Percentiles rank a stretch among this genome's conserved stretches.
phyloP scores from a whole-genome alignment of 2,888 invertebrate genomes.

The Parapristionchus giblindavisi region DNA sequence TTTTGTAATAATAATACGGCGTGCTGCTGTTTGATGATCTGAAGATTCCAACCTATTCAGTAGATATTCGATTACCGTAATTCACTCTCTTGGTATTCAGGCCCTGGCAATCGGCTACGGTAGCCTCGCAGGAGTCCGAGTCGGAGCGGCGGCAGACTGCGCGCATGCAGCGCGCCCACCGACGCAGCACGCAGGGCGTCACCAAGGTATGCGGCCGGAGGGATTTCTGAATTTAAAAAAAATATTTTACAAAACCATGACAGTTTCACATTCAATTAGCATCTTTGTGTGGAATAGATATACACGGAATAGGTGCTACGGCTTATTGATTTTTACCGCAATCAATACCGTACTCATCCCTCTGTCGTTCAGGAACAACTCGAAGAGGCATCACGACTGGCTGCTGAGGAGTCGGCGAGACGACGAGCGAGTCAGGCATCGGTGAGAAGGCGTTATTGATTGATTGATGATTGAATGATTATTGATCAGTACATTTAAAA shows the following conservation, averaged over 20 bases:
- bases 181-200: conserved; percentile 42
- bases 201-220: conserved; percentile 28
- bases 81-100: conserved; percentile 47
- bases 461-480: too few relatives aligned
- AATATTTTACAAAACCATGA: too few relatives aligned
- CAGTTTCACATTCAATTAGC: too few relatives aligned
- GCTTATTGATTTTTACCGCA: neutral
- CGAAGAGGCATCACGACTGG: conserved; percentile 55
- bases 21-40: too few relatives aligned
- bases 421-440: conserved; percentile 37
- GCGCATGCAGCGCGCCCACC: conserved; percentile 61
- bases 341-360: too few relatives aligned
- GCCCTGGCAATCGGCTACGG: conserved; percentile 64
- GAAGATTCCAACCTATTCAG: too few relatives aligned
- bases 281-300: neutral
- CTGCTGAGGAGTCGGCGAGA: conserved; percentile 45
- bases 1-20: too few relatives aligned
- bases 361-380: conserved; percentile 55
- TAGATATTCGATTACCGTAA: too few relatives aligned
- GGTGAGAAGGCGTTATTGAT: conserved; percentile 20
- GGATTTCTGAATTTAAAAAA: neutral
- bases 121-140: conserved; percentile 62
- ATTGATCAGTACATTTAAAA: too few relatives aligned
- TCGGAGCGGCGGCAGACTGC: conserved; percentile 66
- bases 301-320: neutral